phyloP scores from a whole-genome alignment of 64 coral and sea anemone genomes.

The Montipora capricornis region DNA sequence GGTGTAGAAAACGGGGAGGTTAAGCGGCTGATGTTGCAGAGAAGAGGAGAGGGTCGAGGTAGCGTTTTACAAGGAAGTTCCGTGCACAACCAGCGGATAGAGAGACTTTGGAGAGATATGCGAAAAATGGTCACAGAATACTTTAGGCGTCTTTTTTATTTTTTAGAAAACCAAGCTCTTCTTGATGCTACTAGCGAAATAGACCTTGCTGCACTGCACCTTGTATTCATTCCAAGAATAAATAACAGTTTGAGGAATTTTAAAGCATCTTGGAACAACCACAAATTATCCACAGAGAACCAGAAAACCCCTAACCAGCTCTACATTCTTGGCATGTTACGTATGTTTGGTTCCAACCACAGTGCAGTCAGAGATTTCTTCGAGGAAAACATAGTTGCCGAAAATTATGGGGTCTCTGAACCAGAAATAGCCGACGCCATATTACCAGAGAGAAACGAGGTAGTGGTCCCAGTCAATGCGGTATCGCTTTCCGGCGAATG shows the following conservation, averaged over 20 bases:
- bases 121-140: constrained; percentile 46
- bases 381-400: too few relatives aligned
- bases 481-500: background rate
- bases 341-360: background rate
- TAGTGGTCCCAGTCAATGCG: constrained; percentile 22
- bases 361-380: too few relatives aligned
- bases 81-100: constrained; percentile 21
- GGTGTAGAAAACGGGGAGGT: constrained; percentile 37
- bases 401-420: too few relatives aligned
- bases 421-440: too few relatives aligned
- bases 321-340: constrained; percentile 48
- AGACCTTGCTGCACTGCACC: constrained; percentile 20
- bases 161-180: constrained; percentile 13
- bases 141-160: constrained; percentile 28
- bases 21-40: background rate
- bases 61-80: constrained; percentile 52
- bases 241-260: background rate
- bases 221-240: constrained; percentile 48
- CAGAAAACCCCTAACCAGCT: constrained; percentile 38
- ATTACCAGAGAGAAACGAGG: background rate
- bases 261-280: constrained; percentile 52
- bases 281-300: constrained; percentile 55
- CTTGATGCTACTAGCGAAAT: constrained; percentile 18
- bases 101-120: constrained; percentile 39
- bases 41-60: constrained; percentile 40